These are phyloP conservation scores for Ephestia elutella DNA, from an alignment of 1,140 invertebrate genomes.

Conservation along the genomic window DNA sequence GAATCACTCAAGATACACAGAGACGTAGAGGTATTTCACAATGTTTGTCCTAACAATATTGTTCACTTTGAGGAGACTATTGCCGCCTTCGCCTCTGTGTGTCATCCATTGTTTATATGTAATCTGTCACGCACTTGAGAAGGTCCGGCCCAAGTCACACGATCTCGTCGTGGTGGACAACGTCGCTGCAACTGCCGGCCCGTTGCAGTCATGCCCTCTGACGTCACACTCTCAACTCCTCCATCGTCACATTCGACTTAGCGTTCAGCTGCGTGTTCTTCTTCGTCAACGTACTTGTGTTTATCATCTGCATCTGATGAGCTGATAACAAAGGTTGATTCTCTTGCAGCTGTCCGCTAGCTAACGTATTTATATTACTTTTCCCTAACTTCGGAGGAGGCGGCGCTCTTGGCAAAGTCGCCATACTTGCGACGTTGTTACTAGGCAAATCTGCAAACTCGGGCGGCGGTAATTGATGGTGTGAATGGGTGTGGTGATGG, in stretches of 20 bases:
- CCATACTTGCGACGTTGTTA: conserved; percentile 76
- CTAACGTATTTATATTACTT: conserved; percentile 76
- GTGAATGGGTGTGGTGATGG: conserved; percentile 80
- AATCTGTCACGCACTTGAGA: conserved; percentile 61
- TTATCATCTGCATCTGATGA: conserved; percentile 81
- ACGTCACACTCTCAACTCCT: conserved; percentile 87
- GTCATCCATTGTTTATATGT: conserved; percentile 34
- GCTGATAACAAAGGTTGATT: conserved; percentile 77
- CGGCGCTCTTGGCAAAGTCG: conserved; percentile 79
- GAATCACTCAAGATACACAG: conserved; percentile 7
- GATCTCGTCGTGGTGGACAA: conserved; percentile 70
- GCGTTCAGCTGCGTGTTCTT: conserved; percentile 79
- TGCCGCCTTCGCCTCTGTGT: neutral
- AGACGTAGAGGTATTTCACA: conserved; percentile 23
- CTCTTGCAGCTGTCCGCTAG: conserved; percentile 77
- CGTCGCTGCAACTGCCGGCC: conserved; percentile 71
- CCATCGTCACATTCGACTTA: conserved; percentile 80
- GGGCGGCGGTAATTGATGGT: conserved; percentile 85
- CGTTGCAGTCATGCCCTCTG: conserved; percentile 75
- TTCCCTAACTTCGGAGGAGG: conserved; percentile 83
- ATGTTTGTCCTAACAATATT: conserved; percentile 23
- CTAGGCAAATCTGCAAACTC: conserved; percentile 85
- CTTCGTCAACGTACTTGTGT: conserved; percentile 79
- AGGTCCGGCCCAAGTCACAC: conserved; percentile 73
- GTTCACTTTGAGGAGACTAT: conserved; percentile 16